Base-by-base conservation (phyloP, 2,113 vertebrate species). In the Chaenocephalus aceratus region DNA sequence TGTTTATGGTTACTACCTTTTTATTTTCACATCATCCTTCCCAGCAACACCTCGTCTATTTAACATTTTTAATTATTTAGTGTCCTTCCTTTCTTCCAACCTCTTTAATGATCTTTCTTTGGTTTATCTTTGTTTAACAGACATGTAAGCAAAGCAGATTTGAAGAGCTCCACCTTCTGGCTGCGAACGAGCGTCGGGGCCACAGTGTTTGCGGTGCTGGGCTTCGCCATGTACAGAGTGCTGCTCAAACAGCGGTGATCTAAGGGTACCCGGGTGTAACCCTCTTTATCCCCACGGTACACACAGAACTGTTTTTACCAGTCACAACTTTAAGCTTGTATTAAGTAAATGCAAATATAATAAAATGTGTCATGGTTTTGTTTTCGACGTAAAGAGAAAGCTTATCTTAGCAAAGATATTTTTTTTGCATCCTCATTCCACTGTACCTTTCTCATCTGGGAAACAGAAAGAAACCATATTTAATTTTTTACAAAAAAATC, bases 81-180 rank as follows among this genome's bases (percentile, higher is more conserved):
- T 70, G n/a, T 56, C 34, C 56, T 49, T 30, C 14, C 3, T 2
- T 70, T 57, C 8, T 3, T 11, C 45, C 15, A 3, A 4, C 21
- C 58, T 73, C 4, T 51, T 6, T 62, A 18, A 77, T 80, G 21
- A 49, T 44, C 4, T 44, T n/a, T 60, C 46, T 67, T 6, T 23
- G 5, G 21, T 69, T 68, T 30, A 21, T 72, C 90, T 95, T 89
- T 92, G 88, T 81, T 80, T 67, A 86, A 34, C 92, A 99, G 98
- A 93, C 96, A 98, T 0, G 91, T 98, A 81, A 96, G 95, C 60
- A 97, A 97, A 93, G 96, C 96, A 0, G 97, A 99, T 92, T 94
- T 98, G 94, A 97, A 96, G 93, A 97, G 95, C 86, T 97, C 97
- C 4, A 96, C 96, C 0, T 97, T 99, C 93, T 99, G 98, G 97